These are phyloP conservation scores for Heteronetta atricapilla DNA, from an alignment of 2,113 vertebrate species.

Conservation along the genomic window DNA sequence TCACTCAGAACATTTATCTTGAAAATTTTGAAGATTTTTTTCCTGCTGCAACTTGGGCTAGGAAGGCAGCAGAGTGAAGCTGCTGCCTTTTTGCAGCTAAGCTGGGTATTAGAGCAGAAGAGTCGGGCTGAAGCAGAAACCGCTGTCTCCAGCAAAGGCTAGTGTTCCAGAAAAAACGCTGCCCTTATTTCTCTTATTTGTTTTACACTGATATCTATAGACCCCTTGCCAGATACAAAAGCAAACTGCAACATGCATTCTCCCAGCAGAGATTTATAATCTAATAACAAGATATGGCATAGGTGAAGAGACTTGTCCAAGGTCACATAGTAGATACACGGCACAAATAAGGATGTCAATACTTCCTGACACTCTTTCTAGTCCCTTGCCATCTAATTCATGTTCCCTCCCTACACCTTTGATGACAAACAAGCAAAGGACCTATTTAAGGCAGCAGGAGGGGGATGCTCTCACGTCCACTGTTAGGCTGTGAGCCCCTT, in stretches of 20 bases:
- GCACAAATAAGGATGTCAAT: conserved; percentile 66
- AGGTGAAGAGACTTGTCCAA: conserved; percentile 61
- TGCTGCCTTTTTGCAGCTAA: not conserved
- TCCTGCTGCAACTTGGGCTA: not conserved
- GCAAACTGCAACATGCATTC: not conserved
- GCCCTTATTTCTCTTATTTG: conserved; percentile 15
- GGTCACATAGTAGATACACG: conserved; percentile 5
- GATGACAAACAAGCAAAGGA: conserved; percentile 12
- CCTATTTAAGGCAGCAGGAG: not conserved
- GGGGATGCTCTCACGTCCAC: not conserved
- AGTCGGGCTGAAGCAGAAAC: not conserved
- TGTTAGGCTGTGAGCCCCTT: not conserved
- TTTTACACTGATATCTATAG: not conserved
- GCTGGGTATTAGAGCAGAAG: not conserved
- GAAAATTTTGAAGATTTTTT: not conserved
- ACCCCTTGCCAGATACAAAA: not conserved
- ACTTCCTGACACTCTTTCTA: conserved; percentile 28
- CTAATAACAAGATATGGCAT: conserved; percentile 60
- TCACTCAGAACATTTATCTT: not conserved
- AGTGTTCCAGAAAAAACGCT: not conserved
- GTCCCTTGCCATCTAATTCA: conserved; percentile 34
- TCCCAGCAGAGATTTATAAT: conserved; percentile 63
- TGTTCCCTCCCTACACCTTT: not conserved
- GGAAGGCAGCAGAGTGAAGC: not conserved
- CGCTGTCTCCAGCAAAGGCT: not conserved